Percentiles rank a stretch among this genome's conserved stretches.
Conservation (phyloP, 2,888 invertebrate genomes). For the Alitta virens region DNA sequence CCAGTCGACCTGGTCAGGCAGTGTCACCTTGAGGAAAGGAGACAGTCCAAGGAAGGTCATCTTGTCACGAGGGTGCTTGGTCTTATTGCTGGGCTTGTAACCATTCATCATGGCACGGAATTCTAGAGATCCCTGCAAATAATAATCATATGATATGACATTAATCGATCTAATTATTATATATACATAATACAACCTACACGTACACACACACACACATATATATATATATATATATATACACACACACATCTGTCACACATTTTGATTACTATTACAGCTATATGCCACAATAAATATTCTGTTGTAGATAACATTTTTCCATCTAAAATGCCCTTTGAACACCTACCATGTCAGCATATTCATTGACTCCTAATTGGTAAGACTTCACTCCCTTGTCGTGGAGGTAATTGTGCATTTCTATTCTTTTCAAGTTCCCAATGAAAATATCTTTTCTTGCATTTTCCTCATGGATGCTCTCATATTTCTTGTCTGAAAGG, state of each 20-base stretch:
- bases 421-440: conserved; percentile 21
- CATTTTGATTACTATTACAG: too few relatives aligned
- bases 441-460: conserved; percentile 14
- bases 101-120: conserved; percentile 25
- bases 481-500: conserved; percentile 17
- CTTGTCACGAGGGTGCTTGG: conserved; percentile 3
- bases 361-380: conserved; percentile 32
- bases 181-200: background rate
- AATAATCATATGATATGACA: background rate
- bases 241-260: too few relatives aligned
- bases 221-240: too few relatives aligned
- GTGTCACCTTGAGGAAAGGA: conserved; percentile 18
- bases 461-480: conserved; percentile 10
- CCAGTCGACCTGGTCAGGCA: conserved; percentile 41
- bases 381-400: conserved; percentile 25
- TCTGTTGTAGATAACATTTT: too few relatives aligned
- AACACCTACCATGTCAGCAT: conserved; percentile 32
- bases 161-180: background rate
- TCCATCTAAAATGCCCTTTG: too few relatives aligned
- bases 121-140: conserved; percentile 20
- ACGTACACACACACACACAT: too few relatives aligned
- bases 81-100: background rate
- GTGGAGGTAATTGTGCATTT: conserved; percentile 28
- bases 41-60: conserved; percentile 14
- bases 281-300: too few relatives aligned